These are phyloP conservation scores for Drosophila siamana DNA, from an alignment of 2,888 invertebrate species.

Conservation along the genomic window DNA sequence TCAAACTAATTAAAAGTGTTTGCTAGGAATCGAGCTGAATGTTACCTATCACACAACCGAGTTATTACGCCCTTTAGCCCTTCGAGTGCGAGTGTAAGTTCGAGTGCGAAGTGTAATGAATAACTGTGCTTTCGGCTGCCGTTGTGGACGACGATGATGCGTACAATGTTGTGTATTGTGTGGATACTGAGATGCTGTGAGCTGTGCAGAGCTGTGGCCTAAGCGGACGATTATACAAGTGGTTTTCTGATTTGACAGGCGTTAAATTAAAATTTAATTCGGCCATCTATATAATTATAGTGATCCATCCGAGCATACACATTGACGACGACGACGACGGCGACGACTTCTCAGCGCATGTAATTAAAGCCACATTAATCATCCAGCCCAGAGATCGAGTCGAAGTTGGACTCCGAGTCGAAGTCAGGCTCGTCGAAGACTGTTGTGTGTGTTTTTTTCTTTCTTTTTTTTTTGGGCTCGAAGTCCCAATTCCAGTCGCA, in stretches of 20 bases:
- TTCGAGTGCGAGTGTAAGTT: neutral
- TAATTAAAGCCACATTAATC: conserved; percentile 85
- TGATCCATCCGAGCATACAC: conserved; percentile 81
- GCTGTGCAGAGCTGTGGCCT: conserved; percentile 35
- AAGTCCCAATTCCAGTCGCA: conserved; percentile 40
- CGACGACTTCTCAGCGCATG: conserved; percentile 79
- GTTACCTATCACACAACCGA: neutral
- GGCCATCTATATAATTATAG: conserved; percentile 82
- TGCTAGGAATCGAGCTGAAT: neutral
- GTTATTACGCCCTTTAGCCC: neutral
- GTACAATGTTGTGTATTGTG: conserved; percentile 5
- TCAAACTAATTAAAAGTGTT: too few relatives aligned
- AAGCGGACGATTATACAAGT: conserved; percentile 82
- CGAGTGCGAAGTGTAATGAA: conserved; percentile 45
- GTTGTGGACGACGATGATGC: conserved; percentile 14
- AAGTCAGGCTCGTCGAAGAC: conserved; percentile 13
- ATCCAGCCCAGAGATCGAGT: conserved; percentile 57
- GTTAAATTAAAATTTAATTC: conserved; percentile 83
- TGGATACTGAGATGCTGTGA: conserved; percentile 3
- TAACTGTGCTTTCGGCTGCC: conserved; percentile 47
- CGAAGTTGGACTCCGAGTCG: conserved; percentile 7
- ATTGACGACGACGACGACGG: conserved; percentile 70
- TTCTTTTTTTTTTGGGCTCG: conserved; percentile 5
- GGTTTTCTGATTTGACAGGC: conserved; percentile 83
- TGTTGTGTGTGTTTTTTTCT: too few relatives aligned